Evolutionary conservation across 2,113 vertebrate species (phyloP).

Genomic region (Propithecus coquereli): DNA sequence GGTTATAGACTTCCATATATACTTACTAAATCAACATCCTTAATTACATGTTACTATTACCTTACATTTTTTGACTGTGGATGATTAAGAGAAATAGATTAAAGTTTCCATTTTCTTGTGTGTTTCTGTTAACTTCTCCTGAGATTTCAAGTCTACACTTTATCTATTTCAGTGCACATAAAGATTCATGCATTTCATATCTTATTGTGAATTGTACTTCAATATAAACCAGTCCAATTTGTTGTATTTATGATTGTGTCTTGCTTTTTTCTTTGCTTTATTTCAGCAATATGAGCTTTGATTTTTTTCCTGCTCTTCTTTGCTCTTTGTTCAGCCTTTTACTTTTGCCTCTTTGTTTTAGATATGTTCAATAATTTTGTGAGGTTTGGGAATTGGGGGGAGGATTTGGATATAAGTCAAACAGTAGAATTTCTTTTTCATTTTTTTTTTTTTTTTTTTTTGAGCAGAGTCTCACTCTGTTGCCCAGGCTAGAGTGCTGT

Average conservation of each 20-base stretch:
- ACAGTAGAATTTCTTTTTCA: background rate
- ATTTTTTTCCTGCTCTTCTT: background rate
- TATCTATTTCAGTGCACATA: background rate
- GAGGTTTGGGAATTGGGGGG: background rate
- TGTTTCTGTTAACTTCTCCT: background rate
- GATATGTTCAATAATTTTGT: background rate
- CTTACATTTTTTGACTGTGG: background rate
- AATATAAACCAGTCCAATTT: background rate
- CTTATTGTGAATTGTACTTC: background rate
- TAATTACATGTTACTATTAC: background rate
- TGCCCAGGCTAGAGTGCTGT: too few relatives aligned
- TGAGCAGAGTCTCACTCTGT: too few relatives aligned
- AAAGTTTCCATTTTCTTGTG: background rate
- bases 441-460: background rate
- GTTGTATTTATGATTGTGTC: background rate
- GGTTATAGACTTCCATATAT: background rate
- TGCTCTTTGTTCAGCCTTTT: background rate
- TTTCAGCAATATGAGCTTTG: background rate
- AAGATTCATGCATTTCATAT: background rate
- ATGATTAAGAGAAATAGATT: background rate
- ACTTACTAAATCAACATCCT: background rate
- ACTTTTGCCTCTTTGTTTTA: background rate
- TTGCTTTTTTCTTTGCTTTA: background rate
- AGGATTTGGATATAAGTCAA: too few relatives aligned
- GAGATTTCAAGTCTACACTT: conserved; percentile 15